These are phyloP conservation scores for Amphiprion ocellaris DNA, from an alignment of 2,113 vertebrate species.

Conservation along the genomic window DNA sequence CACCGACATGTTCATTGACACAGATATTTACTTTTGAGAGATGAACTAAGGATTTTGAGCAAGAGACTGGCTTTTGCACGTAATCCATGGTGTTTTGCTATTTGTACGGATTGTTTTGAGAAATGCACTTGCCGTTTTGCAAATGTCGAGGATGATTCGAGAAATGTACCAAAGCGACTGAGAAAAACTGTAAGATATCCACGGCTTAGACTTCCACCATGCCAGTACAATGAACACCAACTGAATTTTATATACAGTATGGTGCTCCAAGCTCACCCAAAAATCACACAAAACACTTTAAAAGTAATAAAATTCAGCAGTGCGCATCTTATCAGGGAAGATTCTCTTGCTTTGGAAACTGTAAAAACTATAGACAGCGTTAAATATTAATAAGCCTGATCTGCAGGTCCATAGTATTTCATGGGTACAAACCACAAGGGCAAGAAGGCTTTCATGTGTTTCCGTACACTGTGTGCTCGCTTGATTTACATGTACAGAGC, in stretches of 20 bases:
- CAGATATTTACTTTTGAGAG: too few species aligned
- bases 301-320: background rate
- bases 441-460: background rate
- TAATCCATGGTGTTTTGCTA: too few species aligned
- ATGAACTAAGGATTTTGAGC: too few species aligned
- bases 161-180: too few species aligned
- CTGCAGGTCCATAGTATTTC: background rate
- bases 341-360: background rate
- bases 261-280: background rate
- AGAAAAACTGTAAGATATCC: background rate
- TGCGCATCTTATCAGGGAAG: background rate
- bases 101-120: too few species aligned
- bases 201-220: background rate
- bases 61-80: too few species aligned
- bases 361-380: constrained; percentile 8
- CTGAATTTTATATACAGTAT: background rate
- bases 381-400: constrained; percentile 1
- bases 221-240: background rate
- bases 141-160: too few species aligned
- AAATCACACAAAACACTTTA: background rate
- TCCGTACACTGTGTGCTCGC: background rate
- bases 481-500: constrained; percentile 3
- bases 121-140: too few species aligned
- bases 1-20: too few species aligned
- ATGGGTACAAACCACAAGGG: background rate